Evolutionary conservation across 2,888 invertebrate species (phyloP).

Genomic region (Phyllotreta striolata): DNA sequence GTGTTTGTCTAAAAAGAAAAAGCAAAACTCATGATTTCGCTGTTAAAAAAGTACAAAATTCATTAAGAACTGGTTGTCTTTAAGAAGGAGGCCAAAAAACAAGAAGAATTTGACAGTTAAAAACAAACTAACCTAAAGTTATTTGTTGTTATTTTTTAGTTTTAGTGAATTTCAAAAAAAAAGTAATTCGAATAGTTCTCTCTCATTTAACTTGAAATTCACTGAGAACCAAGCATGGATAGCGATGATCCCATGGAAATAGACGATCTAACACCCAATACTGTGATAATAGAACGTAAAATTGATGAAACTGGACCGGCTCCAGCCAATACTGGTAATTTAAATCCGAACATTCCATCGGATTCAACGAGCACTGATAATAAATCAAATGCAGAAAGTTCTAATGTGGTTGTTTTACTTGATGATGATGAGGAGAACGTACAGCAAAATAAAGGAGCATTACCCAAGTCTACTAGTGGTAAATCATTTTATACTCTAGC

Average conservation of each 20-base stretch:
- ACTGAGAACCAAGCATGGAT: slow-evolving; percentile 32
- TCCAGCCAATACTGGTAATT: not conserved
- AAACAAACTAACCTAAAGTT: not conserved
- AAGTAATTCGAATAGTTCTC: too few relatives aligned
- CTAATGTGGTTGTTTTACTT: slow-evolving; percentile 51
- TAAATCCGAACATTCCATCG: not conserved
- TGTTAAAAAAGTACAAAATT: too few relatives aligned
- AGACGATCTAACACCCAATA: slow-evolving; percentile 52
- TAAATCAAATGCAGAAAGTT: not conserved
- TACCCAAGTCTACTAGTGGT: not conserved
- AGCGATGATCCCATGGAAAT: slow-evolving; percentile 56
- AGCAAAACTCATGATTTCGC: too few relatives aligned
- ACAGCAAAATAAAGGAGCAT: slow-evolving; percentile 6
- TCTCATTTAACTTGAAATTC: too few relatives aligned
- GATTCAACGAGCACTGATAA: not conserved
- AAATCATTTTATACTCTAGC: not conserved
- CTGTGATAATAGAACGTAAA: slow-evolving; percentile 53
- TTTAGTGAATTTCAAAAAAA: too few relatives aligned
- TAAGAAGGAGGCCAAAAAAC: too few relatives aligned
- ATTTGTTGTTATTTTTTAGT: too few relatives aligned
- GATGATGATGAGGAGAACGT: slow-evolving; percentile 49
- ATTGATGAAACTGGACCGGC: slow-evolving; percentile 34
- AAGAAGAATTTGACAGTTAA: not conserved
- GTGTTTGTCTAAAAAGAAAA: too few relatives aligned
- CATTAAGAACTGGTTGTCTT: too few relatives aligned